Evolutionary conservation across 2,797 vertebrate species (phyloP), one percentile per base, ranked within the genome.

Genomic region (Melopsittacus undulatus): DNA sequence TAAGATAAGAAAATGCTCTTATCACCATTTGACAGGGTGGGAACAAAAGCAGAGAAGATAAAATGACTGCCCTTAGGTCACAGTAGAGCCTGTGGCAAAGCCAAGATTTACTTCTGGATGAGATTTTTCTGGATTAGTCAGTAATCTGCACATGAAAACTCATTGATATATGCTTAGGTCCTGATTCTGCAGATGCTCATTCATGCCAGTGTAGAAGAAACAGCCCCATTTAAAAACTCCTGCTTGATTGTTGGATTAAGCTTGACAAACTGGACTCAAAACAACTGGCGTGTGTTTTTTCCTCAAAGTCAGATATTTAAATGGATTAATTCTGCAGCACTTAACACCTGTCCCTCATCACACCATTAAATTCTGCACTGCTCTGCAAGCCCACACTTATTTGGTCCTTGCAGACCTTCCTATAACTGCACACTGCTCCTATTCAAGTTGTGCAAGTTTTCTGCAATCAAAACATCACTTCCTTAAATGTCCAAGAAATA

Each of bases 1-100:
- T 59, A 76, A 93, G 21, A 59, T 83, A 91, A 94, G 79, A 91
- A 94, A 86, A 94, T 75, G 24, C 82, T 88, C 82, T 92, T 95
- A 89, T 94, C 87, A 83, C 14, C 36, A 57, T 94, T 95, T 94
- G 74, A 92, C 92, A 96, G 85, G 92, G 32, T 85, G 19, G 22
- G 6, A 30, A 89, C 61, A 88, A 85, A 95, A 90, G 46, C 45
- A 63, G 46, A 79, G 24, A 61, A 83, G 73, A 88, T 86, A 70
- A 92, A 94, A 74, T 45, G 10, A 62, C 32, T 89, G 68, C 61
- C 72, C 40, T 77, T 27, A 57, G 73, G 82, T 90, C 75, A 67
- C 18, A 80, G 52, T 20, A 67, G 8, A 90, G 57, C 29, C 24
- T 26, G 18, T 62, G 52, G n/a, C 73, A 68, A 21, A 74, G 38